Conservation (phyloP, 2,113 vertebrate genomes). For the Paramormyrops kingsleyae region DNA sequence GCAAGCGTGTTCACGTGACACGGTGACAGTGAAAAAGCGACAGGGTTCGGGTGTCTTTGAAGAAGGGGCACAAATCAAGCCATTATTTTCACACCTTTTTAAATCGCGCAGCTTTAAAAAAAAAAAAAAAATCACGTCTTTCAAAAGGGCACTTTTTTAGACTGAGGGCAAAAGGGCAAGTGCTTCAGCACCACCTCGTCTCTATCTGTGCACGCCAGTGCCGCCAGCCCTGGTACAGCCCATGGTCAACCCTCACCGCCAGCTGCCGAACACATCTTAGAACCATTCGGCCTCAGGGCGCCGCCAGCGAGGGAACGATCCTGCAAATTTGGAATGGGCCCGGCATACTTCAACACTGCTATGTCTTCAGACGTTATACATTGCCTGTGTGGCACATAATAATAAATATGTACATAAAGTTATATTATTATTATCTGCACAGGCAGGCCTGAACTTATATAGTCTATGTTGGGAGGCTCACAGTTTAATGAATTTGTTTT, state of each 20-base stretch:
- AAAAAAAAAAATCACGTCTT: no score
- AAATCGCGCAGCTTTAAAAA: no score
- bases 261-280: slow-evolving; percentile 48
- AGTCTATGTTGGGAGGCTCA: slow-evolving; percentile 32
- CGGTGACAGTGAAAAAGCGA: no score
- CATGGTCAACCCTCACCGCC: slow-evolving; percentile 31
- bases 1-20: no score
- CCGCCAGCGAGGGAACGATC: slow-evolving; percentile 48
- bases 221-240: slow-evolving; percentile 35
- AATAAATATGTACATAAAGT: slow-evolving; percentile 36
- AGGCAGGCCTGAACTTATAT: slow-evolving; percentile 43
- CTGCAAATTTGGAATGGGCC: slow-evolving; percentile 53
- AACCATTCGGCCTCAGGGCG: slow-evolving; percentile 22
- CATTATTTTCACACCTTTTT: no score
- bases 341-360: slow-evolving; percentile 37
- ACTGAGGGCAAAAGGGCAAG: no score
- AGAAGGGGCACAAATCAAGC: no score
- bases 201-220: no score
- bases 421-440: slow-evolving; percentile 20
- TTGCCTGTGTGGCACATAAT: slow-evolving; percentile 8
- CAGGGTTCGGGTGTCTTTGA: no score
- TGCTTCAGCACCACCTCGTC: no score
- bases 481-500: slow-evolving; percentile 45
- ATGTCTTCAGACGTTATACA: slow-evolving; percentile 50
- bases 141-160: no score